These are phyloP conservation scores for Apamea epomidion DNA, from an alignment of 2,888 invertebrate genomes.

Conservation along the genomic window DNA sequence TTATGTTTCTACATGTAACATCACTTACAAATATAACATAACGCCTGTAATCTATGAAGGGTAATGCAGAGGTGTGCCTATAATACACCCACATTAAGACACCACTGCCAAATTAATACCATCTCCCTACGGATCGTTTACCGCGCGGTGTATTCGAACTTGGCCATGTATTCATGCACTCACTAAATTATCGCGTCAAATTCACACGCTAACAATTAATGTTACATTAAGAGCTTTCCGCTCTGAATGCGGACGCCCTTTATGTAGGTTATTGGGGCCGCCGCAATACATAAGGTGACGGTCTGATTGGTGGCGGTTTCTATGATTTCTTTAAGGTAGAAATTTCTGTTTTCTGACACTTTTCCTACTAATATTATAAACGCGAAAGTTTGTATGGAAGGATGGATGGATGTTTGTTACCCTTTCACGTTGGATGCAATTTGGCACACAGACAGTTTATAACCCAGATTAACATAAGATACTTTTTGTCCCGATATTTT, in stretches of 20 bases:
- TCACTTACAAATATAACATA: neutral
- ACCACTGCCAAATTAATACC: neutral
- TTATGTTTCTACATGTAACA: neutral
- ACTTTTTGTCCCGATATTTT: no score
- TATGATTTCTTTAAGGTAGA: neutral
- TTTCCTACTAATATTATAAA: neutral
- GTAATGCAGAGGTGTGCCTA: neutral
- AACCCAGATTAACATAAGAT: no score
- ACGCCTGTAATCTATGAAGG: neutral
- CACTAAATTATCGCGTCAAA: conserved; percentile 60
- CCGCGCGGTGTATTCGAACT: conserved; percentile 22
- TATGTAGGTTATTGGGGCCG: conserved; percentile 80
- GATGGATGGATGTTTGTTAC: no score
- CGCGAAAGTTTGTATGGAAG: no score
- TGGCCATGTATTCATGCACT: conserved; percentile 23
- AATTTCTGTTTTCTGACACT: neutral
- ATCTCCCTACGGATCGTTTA: conserved; percentile 40
- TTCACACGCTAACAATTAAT: conserved; percentile 80
- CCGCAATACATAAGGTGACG: conserved; percentile 70
- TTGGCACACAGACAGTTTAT: no score
- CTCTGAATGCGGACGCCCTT: conserved; percentile 81
- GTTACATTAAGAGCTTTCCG: conserved; percentile 83
- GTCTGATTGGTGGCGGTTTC: conserved; percentile 64
- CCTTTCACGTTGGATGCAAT: no score
- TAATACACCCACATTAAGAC: neutral